phyloP scores from a whole-genome alignment of 2,797 vertebrate genomes.

The Cirrhinus mrigala region DNA sequence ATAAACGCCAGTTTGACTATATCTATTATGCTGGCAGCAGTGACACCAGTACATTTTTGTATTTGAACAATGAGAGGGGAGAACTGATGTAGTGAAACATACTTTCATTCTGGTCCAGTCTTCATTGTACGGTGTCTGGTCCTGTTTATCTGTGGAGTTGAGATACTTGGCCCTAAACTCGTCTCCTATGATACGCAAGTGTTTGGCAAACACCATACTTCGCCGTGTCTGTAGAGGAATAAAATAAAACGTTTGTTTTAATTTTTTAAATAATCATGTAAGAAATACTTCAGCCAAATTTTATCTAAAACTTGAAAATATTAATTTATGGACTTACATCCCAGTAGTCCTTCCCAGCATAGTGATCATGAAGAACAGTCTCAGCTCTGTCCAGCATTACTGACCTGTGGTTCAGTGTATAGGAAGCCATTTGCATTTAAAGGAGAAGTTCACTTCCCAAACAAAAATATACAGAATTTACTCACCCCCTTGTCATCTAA shows the following conservation, averaged over 20 bases:
- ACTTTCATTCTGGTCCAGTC: slow-evolving; percentile 96
- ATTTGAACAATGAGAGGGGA: not conserved
- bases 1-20: not conserved
- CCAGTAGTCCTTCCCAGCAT: slow-evolving; percentile 97
- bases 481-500: too few species aligned
- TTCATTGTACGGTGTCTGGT: slow-evolving; percentile 84
- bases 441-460: too few species aligned
- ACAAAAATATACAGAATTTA: too few species aligned
- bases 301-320: not conserved
- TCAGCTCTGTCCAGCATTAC: slow-evolving; percentile 97
- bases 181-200: slow-evolving; percentile 89
- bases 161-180: slow-evolving; percentile 85
- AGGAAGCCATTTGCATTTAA: not conserved
- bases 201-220: slow-evolving; percentile 97
- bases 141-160: slow-evolving; percentile 86
- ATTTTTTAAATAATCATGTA: not conserved
- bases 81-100: slow-evolving; percentile 5
- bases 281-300: not conserved
- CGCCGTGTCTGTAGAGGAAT: slow-evolving; percentile 84
- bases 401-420: slow-evolving; percentile 79
- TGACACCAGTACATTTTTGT: not conserved
- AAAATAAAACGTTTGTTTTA: not conserved
- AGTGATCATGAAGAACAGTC: slow-evolving; percentile 96
- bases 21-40: not conserved
- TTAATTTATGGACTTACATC: slow-evolving; percentile 84